Evolutionary conservation across 23 tunicate genomes (phyloP).

Genomic region (Diplosoma virens): DNA sequence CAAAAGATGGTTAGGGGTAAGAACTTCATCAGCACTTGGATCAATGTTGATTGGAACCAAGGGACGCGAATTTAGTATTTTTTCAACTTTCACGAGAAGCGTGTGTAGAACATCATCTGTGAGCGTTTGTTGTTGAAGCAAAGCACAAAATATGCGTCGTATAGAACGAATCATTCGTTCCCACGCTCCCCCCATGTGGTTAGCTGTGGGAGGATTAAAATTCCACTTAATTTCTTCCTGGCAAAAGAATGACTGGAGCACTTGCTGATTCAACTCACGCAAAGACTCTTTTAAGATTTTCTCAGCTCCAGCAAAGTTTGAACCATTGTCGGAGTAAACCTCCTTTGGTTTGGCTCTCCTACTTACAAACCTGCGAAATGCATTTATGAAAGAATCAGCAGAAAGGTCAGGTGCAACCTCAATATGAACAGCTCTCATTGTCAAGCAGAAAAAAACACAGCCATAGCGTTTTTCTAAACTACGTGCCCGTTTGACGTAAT

Average conservation of each 20-base stretch:
- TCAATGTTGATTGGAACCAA: not conserved
- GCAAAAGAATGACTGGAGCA: not conserved
- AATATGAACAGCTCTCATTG: constrained; percentile 15
- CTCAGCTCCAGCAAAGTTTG: constrained; percentile 44
- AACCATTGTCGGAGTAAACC: constrained; percentile 39
- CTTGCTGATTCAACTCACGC: constrained; percentile 14
- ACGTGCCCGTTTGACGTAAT: not conserved
- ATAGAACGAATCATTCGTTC: constrained; percentile 29
- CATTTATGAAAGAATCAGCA: constrained; percentile 32
- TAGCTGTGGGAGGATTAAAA: constrained; percentile 14
- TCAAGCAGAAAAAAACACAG: not conserved
- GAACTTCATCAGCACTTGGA: not conserved
- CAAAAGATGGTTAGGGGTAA: constrained; percentile 19
- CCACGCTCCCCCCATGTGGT: constrained; percentile 25
- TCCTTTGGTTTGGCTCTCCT: constrained; percentile 12
- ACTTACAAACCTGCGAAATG: constrained; percentile 26
- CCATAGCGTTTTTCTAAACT: constrained; percentile 1
- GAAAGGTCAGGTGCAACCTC: constrained; percentile 30
- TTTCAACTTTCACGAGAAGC: not conserved
- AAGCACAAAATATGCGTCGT: not conserved
- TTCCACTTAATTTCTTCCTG: constrained; percentile 6
- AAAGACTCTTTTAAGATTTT: constrained; percentile 6
- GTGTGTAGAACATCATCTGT: constrained; percentile 2
- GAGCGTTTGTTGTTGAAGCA: not conserved
- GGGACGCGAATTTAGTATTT: not conserved